Evolutionary conservation across 2,888 invertebrate species (phyloP), one percentile per base, ranked within the genome.

Genomic region (Sinodicranocentrus sp.): DNA sequence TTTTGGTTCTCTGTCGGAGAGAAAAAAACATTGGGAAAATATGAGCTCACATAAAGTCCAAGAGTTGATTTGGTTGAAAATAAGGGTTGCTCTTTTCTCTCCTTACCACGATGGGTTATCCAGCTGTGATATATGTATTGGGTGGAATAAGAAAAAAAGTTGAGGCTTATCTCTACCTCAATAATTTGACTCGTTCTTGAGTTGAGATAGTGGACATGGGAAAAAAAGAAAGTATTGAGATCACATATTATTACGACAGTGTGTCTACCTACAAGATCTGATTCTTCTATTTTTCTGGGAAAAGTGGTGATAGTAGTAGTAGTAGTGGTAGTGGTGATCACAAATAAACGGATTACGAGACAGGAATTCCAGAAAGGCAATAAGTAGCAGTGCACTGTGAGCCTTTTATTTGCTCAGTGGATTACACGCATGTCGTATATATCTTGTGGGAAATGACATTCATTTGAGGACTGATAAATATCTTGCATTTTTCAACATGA

Each of bases 281-380:
- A 3, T 48, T 15, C n/a, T 17, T 48, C n/a, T 17, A 33, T 33
- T n/a, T 61, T 28, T 26, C 8, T 61, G 61, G 21, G 23, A 19
- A 3, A 3, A 8, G 26, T 61, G 26, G n/a, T 54, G 54, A 54
- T 54, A 13, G n/a, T n/a, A 13, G 52, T 13, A 39, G 39, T 39
- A 39, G 39, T 39, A 13, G 39, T 15, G 48, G 48, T 48, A 10
- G 48, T 15, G n/a, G 48, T 48, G 61, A 61, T 61, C 61, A 61
- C 61, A 67, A 67, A 67, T 67, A 67, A 67, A 67, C 67, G 67
- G 67, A 67, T 67, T 67, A 67, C 17, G 33, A 26, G 33, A 28
- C n/a, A 61, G 33, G 57, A 57, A 57, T 57, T 57, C 23, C 23
- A 23, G 57, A 21, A 57, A 57, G 57, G 23, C 57, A 57, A 57